Evolutionary conservation across 2,113 vertebrate genomes (phyloP).

Genomic region (Siniperca knerii): DNA sequence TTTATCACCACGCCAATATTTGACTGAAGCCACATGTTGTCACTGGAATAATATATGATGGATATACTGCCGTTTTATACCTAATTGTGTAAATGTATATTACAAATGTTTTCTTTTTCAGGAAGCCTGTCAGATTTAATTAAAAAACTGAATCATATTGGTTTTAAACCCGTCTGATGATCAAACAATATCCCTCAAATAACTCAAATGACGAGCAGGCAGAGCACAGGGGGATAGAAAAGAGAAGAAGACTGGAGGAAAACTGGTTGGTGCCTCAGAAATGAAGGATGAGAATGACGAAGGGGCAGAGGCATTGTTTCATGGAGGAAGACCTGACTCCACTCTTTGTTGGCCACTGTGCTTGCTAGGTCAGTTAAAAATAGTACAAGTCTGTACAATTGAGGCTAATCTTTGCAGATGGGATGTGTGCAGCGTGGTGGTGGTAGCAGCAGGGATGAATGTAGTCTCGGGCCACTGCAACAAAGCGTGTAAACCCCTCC

Average conservation of each 20-base stretch:
- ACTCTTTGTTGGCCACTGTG: slow-evolving; percentile 59
- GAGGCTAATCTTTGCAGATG: slow-evolving; percentile 82
- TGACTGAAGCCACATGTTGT: neutral
- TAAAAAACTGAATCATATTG: neutral
- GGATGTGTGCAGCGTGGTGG: slow-evolving; percentile 60
- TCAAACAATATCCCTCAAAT: neutral
- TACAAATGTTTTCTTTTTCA: neutral
- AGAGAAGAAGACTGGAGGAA: neutral
- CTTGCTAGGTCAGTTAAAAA: slow-evolving; percentile 84
- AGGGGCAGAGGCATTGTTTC: slow-evolving; percentile 23
- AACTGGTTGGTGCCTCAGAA: neutral
- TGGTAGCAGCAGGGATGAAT: slow-evolving; percentile 58
- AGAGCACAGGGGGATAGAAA: neutral
- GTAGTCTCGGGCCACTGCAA: slow-evolving; percentile 42
- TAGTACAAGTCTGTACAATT: slow-evolving; percentile 74
- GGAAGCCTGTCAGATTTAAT: neutral
- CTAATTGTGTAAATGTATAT: neutral
- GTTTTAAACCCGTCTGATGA: neutral
- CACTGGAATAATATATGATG: neutral
- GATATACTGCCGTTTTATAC: neutral
- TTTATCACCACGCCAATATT: neutral
- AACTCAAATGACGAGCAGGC: neutral
- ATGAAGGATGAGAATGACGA: slow-evolving; percentile 12
- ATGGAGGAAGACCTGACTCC: slow-evolving; percentile 54
- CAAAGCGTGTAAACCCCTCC: slow-evolving; percentile 26